A percentile compares a stretch with the other conserved stretches of the same genome.
These are phyloP conservation scores for Oncorhynchus mykiss DNA, from an alignment of 2,113 vertebrate species.

Conservation along the genomic window DNA sequence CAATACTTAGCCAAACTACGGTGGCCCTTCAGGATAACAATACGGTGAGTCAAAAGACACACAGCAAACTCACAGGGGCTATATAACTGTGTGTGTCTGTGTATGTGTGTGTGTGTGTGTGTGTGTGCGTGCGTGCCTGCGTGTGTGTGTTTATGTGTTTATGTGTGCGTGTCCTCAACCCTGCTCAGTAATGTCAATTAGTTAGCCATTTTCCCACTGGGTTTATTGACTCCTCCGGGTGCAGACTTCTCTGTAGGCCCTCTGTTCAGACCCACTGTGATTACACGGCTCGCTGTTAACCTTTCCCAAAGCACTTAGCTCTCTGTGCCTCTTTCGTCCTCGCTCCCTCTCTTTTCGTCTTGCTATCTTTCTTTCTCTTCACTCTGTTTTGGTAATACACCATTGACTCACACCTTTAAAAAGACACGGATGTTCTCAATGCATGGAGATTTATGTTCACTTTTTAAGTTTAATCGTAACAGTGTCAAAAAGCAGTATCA, in stretches of 20 bases:
- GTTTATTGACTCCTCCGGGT: constrained; percentile 64
- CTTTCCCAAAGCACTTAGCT: constrained; percentile 74
- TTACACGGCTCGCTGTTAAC: constrained; percentile 68
- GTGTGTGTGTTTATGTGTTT: constrained; percentile 6
- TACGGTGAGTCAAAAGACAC: too few species aligned
- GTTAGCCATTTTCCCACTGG: constrained; percentile 23
- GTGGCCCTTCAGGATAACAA: too few species aligned
- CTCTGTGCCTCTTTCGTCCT: constrained; percentile 56
- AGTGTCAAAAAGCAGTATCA: too few species aligned
- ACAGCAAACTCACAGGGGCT: too few species aligned
- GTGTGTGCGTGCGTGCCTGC: too few species aligned
- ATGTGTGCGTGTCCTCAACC: constrained; percentile 44
- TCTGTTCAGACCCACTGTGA: constrained; percentile 53
- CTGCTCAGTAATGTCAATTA: constrained; percentile 41
- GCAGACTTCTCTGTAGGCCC: constrained; percentile 34
- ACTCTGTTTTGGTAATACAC: not conserved
- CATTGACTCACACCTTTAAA: not conserved
- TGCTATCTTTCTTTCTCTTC: constrained; percentile 12
- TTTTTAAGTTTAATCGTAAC: too few species aligned
- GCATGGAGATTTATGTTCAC: too few species aligned
- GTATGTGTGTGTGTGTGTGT: too few species aligned
- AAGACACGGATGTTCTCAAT: too few species aligned
- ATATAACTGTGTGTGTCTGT: too few species aligned
- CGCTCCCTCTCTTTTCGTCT: constrained; percentile 11
- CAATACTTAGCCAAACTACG: too few species aligned